Conservation (phyloP, 2,888 invertebrate species). For the Odontothrips loti region DNA sequence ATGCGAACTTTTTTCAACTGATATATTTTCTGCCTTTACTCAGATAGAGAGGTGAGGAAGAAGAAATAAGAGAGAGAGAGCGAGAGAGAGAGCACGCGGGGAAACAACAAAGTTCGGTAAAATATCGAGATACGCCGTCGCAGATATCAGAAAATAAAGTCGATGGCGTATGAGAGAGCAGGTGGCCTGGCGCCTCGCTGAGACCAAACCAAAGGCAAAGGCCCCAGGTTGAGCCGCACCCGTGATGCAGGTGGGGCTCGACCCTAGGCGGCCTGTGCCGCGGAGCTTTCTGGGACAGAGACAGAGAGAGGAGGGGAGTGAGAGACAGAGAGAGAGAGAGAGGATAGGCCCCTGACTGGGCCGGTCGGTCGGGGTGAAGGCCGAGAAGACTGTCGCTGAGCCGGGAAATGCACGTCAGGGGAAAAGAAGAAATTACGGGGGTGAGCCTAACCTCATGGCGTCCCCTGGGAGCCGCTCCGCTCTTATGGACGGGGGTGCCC, state of each 20-base stretch:
- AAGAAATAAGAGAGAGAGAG: too few relatives aligned
- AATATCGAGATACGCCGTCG: too few relatives aligned
- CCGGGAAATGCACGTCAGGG: not conserved
- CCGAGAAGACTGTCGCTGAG: not conserved
- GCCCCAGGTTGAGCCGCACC: not conserved
- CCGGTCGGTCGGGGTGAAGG: not conserved
- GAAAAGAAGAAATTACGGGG: slow-evolving; percentile 3
- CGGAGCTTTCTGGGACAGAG: not conserved
- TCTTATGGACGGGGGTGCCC: too few relatives aligned
- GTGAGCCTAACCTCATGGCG: not conserved
- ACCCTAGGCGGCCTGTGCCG: not conserved
- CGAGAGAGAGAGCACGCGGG: too few relatives aligned
- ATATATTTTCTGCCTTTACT: too few relatives aligned
- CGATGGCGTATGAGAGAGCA: not conserved
- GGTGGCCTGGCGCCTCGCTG: not conserved
- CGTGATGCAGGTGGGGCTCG: not conserved
- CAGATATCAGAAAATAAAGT: slow-evolving; percentile 5
- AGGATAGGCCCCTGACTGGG: not conserved
- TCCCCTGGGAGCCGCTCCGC: not conserved
- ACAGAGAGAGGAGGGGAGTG: not conserved
- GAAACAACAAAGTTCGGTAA: too few relatives aligned
- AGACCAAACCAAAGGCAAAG: not conserved
- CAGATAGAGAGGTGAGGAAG: too few relatives aligned
- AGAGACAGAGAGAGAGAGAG: not conserved
- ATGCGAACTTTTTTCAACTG: too few relatives aligned